A percentile compares a stretch with the other conserved stretches of the same genome.
phyloP scores from a whole-genome alignment of 2,113 vertebrate species.

The Hystrix brachyura region DNA sequence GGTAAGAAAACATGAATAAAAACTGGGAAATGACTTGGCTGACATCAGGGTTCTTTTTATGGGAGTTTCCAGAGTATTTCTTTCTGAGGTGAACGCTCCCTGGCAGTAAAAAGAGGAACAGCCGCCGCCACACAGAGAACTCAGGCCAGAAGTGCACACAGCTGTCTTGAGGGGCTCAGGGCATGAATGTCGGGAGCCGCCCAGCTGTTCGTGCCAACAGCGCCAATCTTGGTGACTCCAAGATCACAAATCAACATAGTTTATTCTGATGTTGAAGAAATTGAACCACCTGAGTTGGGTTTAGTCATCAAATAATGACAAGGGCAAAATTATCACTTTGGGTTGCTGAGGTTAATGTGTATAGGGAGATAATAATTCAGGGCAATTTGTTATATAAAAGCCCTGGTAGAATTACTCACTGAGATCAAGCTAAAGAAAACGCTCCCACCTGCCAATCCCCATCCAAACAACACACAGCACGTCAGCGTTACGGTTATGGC shows the following conservation, averaged over 20 bases:
- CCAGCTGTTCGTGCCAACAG: background rate
- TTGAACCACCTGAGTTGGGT: background rate
- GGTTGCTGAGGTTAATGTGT: background rate
- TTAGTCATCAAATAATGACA: background rate
- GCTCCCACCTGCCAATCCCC: background rate
- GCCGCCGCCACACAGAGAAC: background rate
- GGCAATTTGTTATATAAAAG: background rate
- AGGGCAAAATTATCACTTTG: background rate
- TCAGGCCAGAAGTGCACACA: background rate
- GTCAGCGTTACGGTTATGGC: background rate
- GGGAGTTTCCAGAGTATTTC: conserved; percentile 70
- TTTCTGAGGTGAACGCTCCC: conserved; percentile 25
- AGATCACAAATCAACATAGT: background rate
- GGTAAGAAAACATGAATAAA: conserved; percentile 42
- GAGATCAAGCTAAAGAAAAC: background rate
- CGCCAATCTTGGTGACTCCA: background rate
- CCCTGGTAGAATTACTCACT: background rate
- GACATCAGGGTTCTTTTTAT: conserved; percentile 36
- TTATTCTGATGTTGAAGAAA: conserved; percentile 21
- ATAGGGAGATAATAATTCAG: background rate
- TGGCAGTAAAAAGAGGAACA: conserved; percentile 66
- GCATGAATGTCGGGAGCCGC: background rate
- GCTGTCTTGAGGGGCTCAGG: background rate
- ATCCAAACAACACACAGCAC: background rate
- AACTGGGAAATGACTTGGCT: conserved; percentile 51